phyloP scores from a whole-genome alignment of 2,797 vertebrate species.

The Acomys russatus region DNA sequence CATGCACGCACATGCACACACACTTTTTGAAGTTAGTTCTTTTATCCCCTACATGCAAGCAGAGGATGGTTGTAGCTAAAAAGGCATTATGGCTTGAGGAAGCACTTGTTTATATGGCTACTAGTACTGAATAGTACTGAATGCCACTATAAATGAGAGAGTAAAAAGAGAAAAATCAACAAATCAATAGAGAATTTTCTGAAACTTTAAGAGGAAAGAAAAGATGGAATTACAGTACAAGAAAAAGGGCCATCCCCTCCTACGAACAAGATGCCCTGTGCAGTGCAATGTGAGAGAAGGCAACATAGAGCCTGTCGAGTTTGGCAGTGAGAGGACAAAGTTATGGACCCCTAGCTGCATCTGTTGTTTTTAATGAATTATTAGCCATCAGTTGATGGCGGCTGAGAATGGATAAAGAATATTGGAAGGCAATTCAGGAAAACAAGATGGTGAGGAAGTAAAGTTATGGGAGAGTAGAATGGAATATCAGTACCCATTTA shows the following conservation, averaged over 20 bases:
- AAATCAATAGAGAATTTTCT: neutral
- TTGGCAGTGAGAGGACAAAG: neutral
- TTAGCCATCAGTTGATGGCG: neutral
- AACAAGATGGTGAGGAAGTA: neutral
- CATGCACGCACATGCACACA: neutral
- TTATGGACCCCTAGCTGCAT: neutral
- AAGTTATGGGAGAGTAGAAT: neutral
- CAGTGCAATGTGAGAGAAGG: neutral
- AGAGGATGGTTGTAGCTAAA: neutral
- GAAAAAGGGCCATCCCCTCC: neutral
- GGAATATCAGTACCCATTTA: constrained; percentile 9
- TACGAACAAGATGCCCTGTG: neutral
- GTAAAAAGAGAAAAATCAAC: neutral
- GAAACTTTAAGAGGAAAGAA: neutral
- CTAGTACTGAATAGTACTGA: neutral
- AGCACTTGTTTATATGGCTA: neutral
- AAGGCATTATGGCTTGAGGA: too few relatives aligned
- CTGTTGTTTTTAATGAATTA: neutral
- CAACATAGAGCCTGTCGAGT: neutral
- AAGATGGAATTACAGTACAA: neutral
- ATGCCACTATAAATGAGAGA: neutral
- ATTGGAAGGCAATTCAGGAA: too few relatives aligned
- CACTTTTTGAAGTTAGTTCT: neutral
- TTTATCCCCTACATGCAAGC: neutral
- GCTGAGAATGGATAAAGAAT: neutral